Conservation (phyloP, 1,140 invertebrate genomes). For the Riptortus pedestris region DNA sequence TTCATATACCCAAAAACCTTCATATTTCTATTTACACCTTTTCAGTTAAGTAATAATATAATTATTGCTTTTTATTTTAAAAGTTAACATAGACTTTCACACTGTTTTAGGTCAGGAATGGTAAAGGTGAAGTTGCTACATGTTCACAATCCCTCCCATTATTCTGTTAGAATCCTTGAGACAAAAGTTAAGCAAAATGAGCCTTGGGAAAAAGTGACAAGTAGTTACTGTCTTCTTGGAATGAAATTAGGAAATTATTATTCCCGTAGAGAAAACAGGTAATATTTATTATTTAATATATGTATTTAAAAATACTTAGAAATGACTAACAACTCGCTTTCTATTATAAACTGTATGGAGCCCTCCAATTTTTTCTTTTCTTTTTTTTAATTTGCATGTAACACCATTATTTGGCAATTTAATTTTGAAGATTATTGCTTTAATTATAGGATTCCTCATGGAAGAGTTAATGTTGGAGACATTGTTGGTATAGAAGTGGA, state of each 20-base stretch:
- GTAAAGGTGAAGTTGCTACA: constrained; percentile 24
- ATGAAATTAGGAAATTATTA: constrained; percentile 11
- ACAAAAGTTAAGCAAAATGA: neutral
- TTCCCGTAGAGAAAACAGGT: constrained; percentile 16
- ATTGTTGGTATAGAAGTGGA: constrained; percentile 12
- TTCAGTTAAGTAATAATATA: neutral
- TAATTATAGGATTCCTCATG: constrained; percentile 12
- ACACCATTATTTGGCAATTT: no score
- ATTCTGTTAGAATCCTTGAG: constrained; percentile 24
- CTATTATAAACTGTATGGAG: no score
- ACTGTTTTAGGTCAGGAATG: constrained; percentile 18
- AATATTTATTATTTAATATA: neutral
- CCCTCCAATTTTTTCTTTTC: no score
- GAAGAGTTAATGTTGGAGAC: constrained; percentile 13
- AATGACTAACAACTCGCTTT: no score
- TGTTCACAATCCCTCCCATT: constrained; percentile 21
- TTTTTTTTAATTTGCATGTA: no score
- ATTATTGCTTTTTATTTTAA: neutral
- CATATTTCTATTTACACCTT: constrained; percentile 3
- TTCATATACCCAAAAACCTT: constrained; percentile 5
- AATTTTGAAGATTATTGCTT: no score
- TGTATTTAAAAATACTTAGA: neutral
- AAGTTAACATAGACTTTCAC: no score
- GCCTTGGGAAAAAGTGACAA: neutral
- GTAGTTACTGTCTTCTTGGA: neutral